Conservation (phyloP, 2,113 vertebrate species). For the Erinaceus europaeus region DNA sequence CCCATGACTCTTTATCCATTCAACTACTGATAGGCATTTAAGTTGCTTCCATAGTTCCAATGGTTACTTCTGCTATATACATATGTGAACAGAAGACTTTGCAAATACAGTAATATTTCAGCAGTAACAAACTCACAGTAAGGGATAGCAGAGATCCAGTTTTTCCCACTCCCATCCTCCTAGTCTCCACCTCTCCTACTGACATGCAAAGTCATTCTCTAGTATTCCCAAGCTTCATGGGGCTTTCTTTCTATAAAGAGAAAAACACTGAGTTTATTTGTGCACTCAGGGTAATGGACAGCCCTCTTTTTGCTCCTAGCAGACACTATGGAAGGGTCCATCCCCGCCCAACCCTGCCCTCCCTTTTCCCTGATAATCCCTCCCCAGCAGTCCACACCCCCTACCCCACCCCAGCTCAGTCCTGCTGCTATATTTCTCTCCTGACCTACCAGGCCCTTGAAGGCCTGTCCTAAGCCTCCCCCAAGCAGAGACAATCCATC, state of each 20-base stretch:
- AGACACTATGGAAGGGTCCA: conserved; percentile 45
- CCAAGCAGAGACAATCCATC: conserved; percentile 77
- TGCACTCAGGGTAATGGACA: conserved; percentile 55
- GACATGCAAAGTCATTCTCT: conserved; percentile 20
- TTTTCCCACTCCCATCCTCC: neutral
- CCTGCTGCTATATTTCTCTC: conserved; percentile 69
- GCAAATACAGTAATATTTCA: conserved; percentile 18
- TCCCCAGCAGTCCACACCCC: conserved; percentile 44
- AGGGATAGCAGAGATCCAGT: neutral
- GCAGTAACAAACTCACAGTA: neutral
- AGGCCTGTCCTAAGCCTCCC: conserved; percentile 67
- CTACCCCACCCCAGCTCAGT: conserved; percentile 52
- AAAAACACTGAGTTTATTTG: conserved; percentile 69
- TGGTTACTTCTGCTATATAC: neutral
- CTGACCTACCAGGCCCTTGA: conserved; percentile 70
- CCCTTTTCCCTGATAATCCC: conserved; percentile 51
- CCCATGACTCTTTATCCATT: no score
- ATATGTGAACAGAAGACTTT: neutral
- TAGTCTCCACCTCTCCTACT: conserved; percentile 5
- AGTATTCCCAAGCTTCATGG: conserved; percentile 22
- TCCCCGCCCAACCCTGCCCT: conserved; percentile 57
- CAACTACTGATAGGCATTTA: no score
- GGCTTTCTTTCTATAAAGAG: conserved; percentile 59
- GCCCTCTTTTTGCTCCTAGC: conserved; percentile 58
- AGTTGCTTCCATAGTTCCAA: neutral